phyloP scores from a whole-genome alignment of 1,140 invertebrate genomes.

The Drosophila serrata region DNA sequence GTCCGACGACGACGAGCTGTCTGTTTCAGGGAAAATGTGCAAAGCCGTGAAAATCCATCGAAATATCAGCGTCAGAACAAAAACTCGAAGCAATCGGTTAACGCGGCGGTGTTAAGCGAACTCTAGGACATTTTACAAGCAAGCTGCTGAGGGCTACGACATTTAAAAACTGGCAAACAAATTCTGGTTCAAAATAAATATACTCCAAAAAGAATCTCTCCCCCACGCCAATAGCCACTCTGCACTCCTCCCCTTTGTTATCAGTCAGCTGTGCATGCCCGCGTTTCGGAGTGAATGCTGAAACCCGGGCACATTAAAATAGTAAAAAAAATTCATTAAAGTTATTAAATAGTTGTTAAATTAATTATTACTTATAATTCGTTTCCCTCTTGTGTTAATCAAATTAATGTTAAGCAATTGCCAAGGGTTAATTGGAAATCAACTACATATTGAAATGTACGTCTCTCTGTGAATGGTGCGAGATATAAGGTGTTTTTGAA shows the following conservation, averaged over 20 bases:
- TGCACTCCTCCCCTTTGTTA: constrained; percentile 15
- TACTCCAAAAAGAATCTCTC: constrained; percentile 23
- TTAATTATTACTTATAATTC: no score
- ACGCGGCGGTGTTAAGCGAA: constrained; percentile 18
- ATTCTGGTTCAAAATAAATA: constrained; percentile 26
- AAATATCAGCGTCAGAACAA: constrained; percentile 13
- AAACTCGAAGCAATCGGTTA: constrained; percentile 15
- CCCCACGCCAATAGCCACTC: no score
- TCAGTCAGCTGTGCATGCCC: constrained; percentile 40
- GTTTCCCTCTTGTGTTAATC: no score
- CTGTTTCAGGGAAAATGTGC: constrained; percentile 22
- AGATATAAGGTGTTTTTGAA: not conserved
- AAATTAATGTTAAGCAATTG: no score
- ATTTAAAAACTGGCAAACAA: constrained; percentile 43
- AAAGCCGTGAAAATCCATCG: constrained; percentile 29
- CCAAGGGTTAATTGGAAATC: no score
- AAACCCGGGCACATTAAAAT: not conserved
- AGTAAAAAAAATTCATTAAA: not conserved
- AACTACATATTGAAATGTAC: no score
- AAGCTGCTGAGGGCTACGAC: constrained; percentile 9
- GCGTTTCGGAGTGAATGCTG: constrained; percentile 19
- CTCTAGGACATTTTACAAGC: constrained; percentile 32
- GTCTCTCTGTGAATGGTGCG: constrained; percentile 3
- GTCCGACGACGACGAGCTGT: constrained; percentile 25
- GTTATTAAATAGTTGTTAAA: no score